Base-by-base conservation (phyloP, 2,888 invertebrate species). In the Diaphora mendica region DNA sequence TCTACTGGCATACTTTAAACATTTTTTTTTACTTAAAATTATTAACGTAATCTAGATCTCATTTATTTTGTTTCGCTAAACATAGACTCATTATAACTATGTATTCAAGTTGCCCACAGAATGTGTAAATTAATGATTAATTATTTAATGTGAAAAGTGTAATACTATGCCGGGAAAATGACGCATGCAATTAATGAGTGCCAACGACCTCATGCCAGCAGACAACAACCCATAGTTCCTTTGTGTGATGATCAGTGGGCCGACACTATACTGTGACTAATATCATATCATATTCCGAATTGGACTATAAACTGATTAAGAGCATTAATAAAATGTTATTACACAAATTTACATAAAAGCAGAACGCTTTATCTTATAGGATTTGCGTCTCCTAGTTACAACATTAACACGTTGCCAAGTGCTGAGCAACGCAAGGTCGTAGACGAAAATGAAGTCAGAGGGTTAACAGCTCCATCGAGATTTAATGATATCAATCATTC, bases 221-320 rank as follows among this genome's bases (percentile, higher is more conserved):
- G 86, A 86, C 88, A 86, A 84, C 87, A 88, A 86, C 88, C 86
- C 90, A 89, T 87, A 84, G 88, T 81, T 88, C 88, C 93, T 94
- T 94, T 95, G 94, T 95, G 88, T 86, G 85, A 87, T 85, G 88
- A 91, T 92, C 92, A 90, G 92, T 92, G 91, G 91, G 90, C 88
- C 89, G 92, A 81, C 87, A 85, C 78, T 86, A 87, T 87, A 89
- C 86, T 87, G 85, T 94, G 95, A 95, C 82, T 94, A 94, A 94
- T 75, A 39, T 84, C 78, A 83, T 93, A 94, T 94, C 91, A 84
- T 89, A 86, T 91, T 90, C 88, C 87, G 83, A 84, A 84, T 85
- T 85, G 79, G 66, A 64, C 26, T 71, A 67, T 64, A 42, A 71
- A 73, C 62, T 51, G 26, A 17, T 67, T 81, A 74, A 73, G 72